phyloP scores from a whole-genome alignment of 2,113 vertebrate species.

The Microtus richardsoni region DNA sequence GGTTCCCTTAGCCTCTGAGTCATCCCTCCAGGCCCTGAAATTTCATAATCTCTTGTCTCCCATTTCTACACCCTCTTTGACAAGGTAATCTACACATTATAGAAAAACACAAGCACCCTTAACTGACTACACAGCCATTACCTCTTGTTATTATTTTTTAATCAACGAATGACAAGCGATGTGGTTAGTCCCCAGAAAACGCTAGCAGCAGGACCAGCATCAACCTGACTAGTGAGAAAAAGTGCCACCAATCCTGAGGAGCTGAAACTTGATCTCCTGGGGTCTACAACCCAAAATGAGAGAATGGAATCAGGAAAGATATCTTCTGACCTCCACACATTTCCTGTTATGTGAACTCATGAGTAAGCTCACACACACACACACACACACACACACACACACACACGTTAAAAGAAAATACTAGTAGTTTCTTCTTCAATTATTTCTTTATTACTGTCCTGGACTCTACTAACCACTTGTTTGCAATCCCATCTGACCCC shows the following conservation, averaged over 20 bases:
- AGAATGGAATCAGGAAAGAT: too few relatives aligned
- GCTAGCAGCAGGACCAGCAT: background rate
- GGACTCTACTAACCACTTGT: background rate
- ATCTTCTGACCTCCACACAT: background rate
- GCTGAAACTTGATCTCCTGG: background rate
- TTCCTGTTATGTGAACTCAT: background rate
- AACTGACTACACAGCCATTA: slow-evolving; percentile 11
- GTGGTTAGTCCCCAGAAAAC: slow-evolving; percentile 17
- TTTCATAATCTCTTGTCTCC: slow-evolving; percentile 84
- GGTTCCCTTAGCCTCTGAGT: background rate
- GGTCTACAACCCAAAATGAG: background rate
- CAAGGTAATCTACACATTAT: slow-evolving; percentile 74
- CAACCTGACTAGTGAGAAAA: background rate
- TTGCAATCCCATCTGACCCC: background rate
- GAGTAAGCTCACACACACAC: too few relatives aligned
- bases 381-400: background rate
- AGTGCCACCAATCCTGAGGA: background rate
- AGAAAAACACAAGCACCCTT: slow-evolving; percentile 68
- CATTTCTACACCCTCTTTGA: slow-evolving; percentile 76
- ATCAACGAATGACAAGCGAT: slow-evolving; percentile 50
- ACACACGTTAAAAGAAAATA: background rate
- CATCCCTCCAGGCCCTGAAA: slow-evolving; percentile 72
- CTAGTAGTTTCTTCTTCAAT: slow-evolving; percentile 43
- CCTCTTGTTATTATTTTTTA: slow-evolving; percentile 75
- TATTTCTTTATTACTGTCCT: background rate